Conservation (phyloP, 1,140 invertebrate species). For the Caenorhabditis inopinata region DNA sequence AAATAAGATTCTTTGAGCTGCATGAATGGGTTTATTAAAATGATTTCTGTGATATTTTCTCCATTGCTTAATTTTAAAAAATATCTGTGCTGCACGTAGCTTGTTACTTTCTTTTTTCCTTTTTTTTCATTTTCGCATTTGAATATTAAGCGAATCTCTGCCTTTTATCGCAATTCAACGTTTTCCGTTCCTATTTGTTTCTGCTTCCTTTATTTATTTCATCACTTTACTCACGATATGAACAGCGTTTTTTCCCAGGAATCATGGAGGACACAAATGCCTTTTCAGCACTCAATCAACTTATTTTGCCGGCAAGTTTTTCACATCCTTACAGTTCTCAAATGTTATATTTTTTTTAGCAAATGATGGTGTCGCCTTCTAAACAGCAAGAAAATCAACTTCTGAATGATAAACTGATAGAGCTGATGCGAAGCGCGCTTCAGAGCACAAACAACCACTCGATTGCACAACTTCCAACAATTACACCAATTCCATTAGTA, state of each 20-base stretch:
- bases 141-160: neutral
- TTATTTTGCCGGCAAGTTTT: neutral
- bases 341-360: neutral
- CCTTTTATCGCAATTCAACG: neutral
- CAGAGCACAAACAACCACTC: neutral
- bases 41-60: too few relatives aligned
- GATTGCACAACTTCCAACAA: neutral
- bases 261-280: neutral
- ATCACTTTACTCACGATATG: neutral
- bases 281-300: neutral
- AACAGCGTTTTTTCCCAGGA: neutral
- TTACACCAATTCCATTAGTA: too few relatives aligned
- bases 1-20: too few relatives aligned
- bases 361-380: neutral
- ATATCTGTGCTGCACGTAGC: too few relatives aligned
- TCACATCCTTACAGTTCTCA: neutral
- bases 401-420: neutral
- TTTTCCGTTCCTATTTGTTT: neutral
- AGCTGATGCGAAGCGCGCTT: neutral
- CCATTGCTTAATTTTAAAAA: too few relatives aligned
- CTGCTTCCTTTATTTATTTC: neutral
- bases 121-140: neutral
- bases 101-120: too few relatives aligned
- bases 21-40: too few relatives aligned
- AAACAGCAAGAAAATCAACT: neutral